Conservation (phyloP, 2,797 vertebrate genomes). For the Dryobates pubescens region DNA sequence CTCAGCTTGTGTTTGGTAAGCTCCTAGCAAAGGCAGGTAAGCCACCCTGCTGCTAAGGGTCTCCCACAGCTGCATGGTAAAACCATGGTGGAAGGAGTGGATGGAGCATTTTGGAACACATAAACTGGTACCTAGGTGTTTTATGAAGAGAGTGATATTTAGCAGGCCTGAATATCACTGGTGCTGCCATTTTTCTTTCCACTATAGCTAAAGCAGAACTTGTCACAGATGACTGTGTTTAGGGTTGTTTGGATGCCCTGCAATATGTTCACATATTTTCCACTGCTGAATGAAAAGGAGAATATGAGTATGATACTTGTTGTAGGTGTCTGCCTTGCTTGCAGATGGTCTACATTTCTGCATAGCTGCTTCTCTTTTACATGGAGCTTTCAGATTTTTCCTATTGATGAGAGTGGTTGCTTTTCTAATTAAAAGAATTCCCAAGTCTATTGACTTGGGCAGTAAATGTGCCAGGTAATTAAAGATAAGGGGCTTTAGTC, state of each 20-base stretch:
- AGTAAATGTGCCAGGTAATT: not conserved
- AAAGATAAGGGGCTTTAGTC: conserved; percentile 49
- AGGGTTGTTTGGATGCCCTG: not conserved
- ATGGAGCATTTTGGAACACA: not conserved
- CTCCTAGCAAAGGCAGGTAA: conserved; percentile 14
- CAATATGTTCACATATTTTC: conserved; percentile 37
- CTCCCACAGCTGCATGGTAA: not conserved
- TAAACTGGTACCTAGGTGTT: not conserved
- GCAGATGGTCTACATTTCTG: not conserved
- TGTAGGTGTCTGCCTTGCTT: not conserved
- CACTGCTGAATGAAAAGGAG: conserved; percentile 24
- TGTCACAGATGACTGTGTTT: not conserved
- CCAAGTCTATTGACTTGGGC: conserved; percentile 5
- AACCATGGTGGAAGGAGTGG: not conserved
- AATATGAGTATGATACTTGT: not conserved
- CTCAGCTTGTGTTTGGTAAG: not conserved
- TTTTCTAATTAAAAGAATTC: conserved; percentile 55
- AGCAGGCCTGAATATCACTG: not conserved
- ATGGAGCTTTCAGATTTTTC: not conserved
- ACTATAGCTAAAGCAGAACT: not conserved
- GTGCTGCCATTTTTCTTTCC: not conserved
- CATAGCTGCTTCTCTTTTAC: not conserved
- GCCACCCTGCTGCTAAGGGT: not conserved
- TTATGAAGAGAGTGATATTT: not conserved
- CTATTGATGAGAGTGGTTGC: conserved; percentile 15